phyloP scores from a whole-genome alignment of 2,888 invertebrate genomes.

The Parascotia fuliginaria region DNA sequence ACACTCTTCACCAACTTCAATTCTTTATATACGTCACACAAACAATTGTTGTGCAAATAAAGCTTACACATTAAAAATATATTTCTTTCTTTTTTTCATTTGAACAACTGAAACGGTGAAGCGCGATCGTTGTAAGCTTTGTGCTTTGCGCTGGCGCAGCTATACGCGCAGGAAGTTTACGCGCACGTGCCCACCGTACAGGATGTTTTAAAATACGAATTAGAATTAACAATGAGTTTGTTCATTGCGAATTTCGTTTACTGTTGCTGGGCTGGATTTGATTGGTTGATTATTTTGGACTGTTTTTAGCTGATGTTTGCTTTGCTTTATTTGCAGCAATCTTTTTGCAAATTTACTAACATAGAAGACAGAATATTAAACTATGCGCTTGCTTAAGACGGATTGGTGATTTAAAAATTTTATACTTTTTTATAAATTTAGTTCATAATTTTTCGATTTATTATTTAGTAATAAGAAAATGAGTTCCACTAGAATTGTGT shows the following conservation, averaged over 20 bases:
- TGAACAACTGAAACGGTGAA: conserved; percentile 19
- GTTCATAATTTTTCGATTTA: too few species aligned
- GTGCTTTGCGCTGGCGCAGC: conserved; percentile 23
- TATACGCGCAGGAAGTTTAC: conserved; percentile 75
- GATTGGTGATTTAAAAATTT: too few species aligned
- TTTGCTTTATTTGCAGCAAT: too few species aligned
- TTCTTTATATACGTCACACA: too few species aligned
- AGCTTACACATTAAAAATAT: conserved; percentile 4
- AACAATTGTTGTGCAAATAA: conserved; percentile 1
- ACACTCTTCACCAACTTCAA: too few species aligned
- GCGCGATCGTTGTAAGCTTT: conserved; percentile 28
- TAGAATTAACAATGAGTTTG: conserved; percentile 49
- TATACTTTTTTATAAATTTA: too few species aligned
- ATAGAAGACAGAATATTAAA: too few species aligned
- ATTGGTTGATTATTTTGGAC: background rate
- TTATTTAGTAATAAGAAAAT: too few species aligned
- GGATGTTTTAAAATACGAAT: conserved; percentile 80
- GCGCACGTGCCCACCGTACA: conserved; percentile 80
- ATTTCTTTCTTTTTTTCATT: too few species aligned
- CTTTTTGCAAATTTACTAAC: too few species aligned
- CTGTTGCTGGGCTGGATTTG: conserved; percentile 1
- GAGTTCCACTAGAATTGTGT: too few species aligned
- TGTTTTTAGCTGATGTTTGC: background rate
- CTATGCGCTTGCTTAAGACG: too few species aligned
- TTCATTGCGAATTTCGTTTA: conserved; percentile 41